Percentiles rank a stretch among this genome's conserved stretches.
phyloP scores from a whole-genome alignment of 2,797 vertebrate species.

The Sebastes cheni region DNA sequence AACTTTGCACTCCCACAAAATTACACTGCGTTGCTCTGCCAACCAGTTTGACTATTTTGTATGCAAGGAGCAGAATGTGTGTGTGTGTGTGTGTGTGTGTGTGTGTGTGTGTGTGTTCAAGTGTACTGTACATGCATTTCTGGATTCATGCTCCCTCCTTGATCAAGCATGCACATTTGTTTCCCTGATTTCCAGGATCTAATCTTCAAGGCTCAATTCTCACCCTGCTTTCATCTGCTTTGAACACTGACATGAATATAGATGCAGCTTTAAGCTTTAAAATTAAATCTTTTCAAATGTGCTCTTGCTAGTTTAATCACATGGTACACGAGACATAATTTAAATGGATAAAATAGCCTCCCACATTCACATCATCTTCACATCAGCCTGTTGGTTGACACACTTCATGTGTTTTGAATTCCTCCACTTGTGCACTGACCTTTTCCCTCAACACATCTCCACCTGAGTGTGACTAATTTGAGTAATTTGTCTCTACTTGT shows the following conservation, averaged over 20 bases:
- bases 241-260: conserved; percentile 43
- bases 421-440: background rate
- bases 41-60: conserved; percentile 23
- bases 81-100: conserved; percentile 1
- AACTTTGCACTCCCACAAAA: conserved; percentile 62
- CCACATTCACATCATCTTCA: background rate
- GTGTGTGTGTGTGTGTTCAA: background rate
- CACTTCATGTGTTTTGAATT: background rate
- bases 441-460: background rate
- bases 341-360: background rate
- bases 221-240: conserved; percentile 23
- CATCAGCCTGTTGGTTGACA: background rate
- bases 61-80: conserved; percentile 7
- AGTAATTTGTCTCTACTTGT: conserved; percentile 5
- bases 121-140: background rate
- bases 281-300: conserved; percentile 13
- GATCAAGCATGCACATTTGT: conserved; percentile 25
- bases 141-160: background rate
- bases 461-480: conserved; percentile 13
- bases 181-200: conserved; percentile 37
- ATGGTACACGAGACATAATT: background rate
- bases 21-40: conserved; percentile 35
- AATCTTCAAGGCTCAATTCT: conserved; percentile 31
- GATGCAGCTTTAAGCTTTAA: conserved; percentile 8
- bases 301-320: conserved; percentile 8